These are phyloP conservation scores for Pogonophryne albipinna DNA, from an alignment of 2,797 vertebrate genomes.

Conservation along the genomic window DNA sequence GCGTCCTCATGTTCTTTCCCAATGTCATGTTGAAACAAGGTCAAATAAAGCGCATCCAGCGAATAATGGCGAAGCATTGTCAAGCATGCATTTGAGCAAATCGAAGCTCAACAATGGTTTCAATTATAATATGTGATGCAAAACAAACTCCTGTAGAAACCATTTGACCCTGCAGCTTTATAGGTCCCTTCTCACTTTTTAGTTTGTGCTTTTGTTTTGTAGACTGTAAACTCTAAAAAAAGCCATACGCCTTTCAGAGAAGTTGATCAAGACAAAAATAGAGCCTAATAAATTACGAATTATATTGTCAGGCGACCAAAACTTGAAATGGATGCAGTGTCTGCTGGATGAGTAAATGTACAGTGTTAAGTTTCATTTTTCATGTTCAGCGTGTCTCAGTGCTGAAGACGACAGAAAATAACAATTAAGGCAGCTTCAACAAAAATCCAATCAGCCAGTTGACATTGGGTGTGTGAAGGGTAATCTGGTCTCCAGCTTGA, in stretches of 20 bases:
- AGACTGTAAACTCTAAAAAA: neutral
- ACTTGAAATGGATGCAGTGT: neutral
- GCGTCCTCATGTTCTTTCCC: conserved; percentile 30
- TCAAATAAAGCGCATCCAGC: conserved; percentile 13
- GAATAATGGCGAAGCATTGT: neutral
- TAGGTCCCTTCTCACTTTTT: neutral
- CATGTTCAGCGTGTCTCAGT: neutral
- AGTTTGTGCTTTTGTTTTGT: neutral
- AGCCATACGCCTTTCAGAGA: neutral
- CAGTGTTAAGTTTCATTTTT: neutral
- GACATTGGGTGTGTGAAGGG: neutral
- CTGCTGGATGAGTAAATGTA: neutral
- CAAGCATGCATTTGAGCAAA: neutral
- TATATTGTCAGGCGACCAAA: neutral
- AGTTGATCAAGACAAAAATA: conserved; percentile 2
- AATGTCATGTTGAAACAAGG: conserved; percentile 51
- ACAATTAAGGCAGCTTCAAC: neutral
- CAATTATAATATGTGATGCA: neutral
- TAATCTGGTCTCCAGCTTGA: conserved; percentile 39
- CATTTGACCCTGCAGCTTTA: neutral
- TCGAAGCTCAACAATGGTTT: neutral
- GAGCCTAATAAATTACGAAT: neutral
- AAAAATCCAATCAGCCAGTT: neutral
- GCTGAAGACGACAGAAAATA: neutral
- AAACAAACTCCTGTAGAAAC: neutral